phyloP scores from a whole-genome alignment of 2,888 invertebrate genomes.

The Lycophotia porphyrea region DNA sequence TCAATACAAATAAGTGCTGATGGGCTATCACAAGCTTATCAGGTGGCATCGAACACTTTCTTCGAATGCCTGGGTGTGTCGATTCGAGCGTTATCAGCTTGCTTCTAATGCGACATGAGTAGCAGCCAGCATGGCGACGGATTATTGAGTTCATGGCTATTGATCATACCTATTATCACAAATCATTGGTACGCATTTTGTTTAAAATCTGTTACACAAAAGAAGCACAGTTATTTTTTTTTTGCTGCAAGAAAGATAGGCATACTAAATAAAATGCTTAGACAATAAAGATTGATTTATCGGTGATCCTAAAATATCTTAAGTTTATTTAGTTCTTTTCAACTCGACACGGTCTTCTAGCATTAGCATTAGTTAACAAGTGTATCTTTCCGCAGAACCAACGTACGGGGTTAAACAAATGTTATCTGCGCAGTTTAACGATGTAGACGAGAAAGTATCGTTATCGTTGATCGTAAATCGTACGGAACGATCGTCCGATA shows the following conservation, averaged over 20 bases:
- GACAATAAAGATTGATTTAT: background rate
- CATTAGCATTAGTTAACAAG: slow-evolving; percentile 36
- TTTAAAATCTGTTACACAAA: background rate
- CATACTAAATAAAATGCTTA: too few species aligned
- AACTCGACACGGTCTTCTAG: background rate
- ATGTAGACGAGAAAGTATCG: slow-evolving; percentile 76
- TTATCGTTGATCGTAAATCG: slow-evolving; percentile 77
- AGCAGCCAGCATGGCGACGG: slow-evolving; percentile 46
- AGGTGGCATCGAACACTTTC: slow-evolving; percentile 27
- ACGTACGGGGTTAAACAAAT: slow-evolving; percentile 67
- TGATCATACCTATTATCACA: slow-evolving; percentile 6
- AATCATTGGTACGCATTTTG: slow-evolving; percentile 16
- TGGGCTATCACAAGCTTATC: slow-evolving; percentile 19
- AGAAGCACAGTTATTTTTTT: background rate
- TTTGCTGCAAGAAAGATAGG: background rate
- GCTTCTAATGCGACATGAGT: slow-evolving; percentile 35
- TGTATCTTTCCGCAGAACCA: slow-evolving; percentile 37
- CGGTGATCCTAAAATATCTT: background rate
- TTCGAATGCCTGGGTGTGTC: slow-evolving; percentile 23
- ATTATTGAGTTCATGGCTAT: slow-evolving; percentile 15
- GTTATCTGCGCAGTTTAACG: slow-evolving; percentile 75
- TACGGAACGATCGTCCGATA: slow-evolving; percentile 71
- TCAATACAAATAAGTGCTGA: slow-evolving; percentile 6
- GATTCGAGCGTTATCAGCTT: slow-evolving; percentile 22
- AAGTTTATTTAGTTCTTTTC: background rate